Base-by-base conservation (phyloP, 2,797 vertebrate species). In the Sebastes goodei region DNA sequence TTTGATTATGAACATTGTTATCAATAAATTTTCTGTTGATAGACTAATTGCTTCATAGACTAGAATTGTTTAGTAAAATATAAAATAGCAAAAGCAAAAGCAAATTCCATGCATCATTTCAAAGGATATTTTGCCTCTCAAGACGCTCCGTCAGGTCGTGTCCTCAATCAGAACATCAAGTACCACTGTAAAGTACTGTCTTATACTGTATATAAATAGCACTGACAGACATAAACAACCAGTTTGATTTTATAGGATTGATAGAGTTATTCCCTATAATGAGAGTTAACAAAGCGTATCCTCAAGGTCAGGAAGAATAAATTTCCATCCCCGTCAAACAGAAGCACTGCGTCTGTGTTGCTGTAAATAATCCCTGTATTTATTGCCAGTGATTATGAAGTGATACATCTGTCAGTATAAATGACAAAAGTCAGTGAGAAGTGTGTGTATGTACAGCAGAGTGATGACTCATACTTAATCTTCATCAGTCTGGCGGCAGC, bases 391-490 rank as follows among this genome's bases (percentile, higher is more conserved):
- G 81, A 88, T 85, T 87, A 81, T 71, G 55, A 90, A 88, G 82
- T 83, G 80, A 89, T 86, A 76, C 82, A 82, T 90, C 78, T 86
- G 81, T 81, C 82, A 81, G 67, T 64, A 35, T 71, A 81, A 81
- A 81, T 81, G 85, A 83, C 78, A 89, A 52, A 84, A 85, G 71
- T 86, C 78, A 69, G 71, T 49, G 64, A 67, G 73, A 65, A 72
- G 77, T 33, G 42, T 46, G 42, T 82, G 80, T 53, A 21, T 61
- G 72, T 75, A 67, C 20, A 63, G 46, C 70, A 71, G 65, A 63
- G 65, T 59, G 84, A 92, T 92, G 93, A 93, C 76, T 94, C 92
- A 91, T 86, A 85, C 86, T 93, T 90, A 83, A 88, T 92, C 92
- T 93, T 89, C 86, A 93, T 90, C 90, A 90, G 84, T 89, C 71